A percentile compares a stretch with the other conserved stretches of the same genome.
phyloP scores from a whole-genome alignment of 1,140 invertebrate species.

The Temnothorax curvispinosus region DNA sequence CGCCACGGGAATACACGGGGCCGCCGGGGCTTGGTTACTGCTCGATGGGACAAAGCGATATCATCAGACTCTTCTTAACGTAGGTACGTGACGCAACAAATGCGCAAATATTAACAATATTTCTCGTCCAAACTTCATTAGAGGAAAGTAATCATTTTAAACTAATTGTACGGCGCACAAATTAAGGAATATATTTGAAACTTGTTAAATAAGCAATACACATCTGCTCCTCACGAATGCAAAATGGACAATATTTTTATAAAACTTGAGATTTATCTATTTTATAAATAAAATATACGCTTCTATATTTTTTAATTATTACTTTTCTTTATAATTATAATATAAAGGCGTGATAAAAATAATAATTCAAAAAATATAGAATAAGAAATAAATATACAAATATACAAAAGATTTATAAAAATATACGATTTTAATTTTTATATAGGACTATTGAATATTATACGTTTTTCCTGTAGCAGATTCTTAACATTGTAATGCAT shows the following conservation, averaged over 20 bases:
- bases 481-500: neutral
- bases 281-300: neutral
- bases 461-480: neutral
- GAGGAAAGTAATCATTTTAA: neutral
- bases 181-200: neutral
- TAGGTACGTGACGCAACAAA: constrained; percentile 74
- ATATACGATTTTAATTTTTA: neutral
- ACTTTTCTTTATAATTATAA: neutral
- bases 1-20: constrained; percentile 85
- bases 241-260: neutral
- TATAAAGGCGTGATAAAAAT: neutral
- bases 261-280: neutral
- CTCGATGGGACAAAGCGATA: constrained; percentile 78
- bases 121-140: neutral
- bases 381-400: neutral
- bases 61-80: constrained; percentile 74
- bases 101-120: constrained; percentile 2
- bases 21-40: constrained; percentile 82
- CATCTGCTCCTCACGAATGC: neutral
- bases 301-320: neutral
- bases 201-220: neutral
- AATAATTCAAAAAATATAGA: neutral
- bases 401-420: neutral
- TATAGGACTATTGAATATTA: neutral
- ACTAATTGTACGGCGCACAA: neutral